A percentile compares a stretch with the other conserved stretches of the same genome.
Conservation (phyloP, 1,140 invertebrate species). For the Catajapyx aquilonaris region DNA sequence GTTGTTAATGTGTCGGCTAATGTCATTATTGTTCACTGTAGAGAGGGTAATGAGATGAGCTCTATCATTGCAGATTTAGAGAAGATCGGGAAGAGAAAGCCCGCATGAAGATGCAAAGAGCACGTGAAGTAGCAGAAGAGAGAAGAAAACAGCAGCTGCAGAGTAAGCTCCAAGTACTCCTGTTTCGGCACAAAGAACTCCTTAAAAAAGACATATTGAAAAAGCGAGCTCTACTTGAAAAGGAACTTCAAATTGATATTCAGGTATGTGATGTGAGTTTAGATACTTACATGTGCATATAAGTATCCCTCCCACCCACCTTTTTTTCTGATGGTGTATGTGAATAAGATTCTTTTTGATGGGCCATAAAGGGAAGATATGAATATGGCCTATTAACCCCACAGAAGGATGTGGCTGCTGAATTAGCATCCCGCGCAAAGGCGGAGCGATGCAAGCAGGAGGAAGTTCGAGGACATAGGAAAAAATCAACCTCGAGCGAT, state of each 20-base stretch:
- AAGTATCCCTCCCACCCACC: too few species aligned
- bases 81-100: neutral
- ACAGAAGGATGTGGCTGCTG: slow-evolving; percentile 17
- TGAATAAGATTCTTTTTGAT: too few species aligned
- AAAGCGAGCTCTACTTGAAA: slow-evolving; percentile 70
- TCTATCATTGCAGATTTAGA: neutral
- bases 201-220: slow-evolving; percentile 86
- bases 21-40: too few species aligned
- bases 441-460: slow-evolving; percentile 45
- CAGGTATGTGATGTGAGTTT: too few species aligned
- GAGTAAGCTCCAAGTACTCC: slow-evolving; percentile 34
- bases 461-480: too few species aligned
- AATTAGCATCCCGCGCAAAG: slow-evolving; percentile 29
- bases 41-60: too few species aligned
- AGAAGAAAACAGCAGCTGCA: slow-evolving; percentile 27
- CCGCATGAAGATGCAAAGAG: neutral
- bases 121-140: slow-evolving; percentile 16
- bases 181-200: slow-evolving; percentile 71
- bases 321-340: too few species aligned
- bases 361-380: too few species aligned
- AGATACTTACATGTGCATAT: too few species aligned
- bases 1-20: too few species aligned
- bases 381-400: too few species aligned
- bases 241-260: slow-evolving; percentile 75
- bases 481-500: too few species aligned